phyloP scores from a whole-genome alignment of 2,888 invertebrate species.

The Cantharis lateralis region DNA sequence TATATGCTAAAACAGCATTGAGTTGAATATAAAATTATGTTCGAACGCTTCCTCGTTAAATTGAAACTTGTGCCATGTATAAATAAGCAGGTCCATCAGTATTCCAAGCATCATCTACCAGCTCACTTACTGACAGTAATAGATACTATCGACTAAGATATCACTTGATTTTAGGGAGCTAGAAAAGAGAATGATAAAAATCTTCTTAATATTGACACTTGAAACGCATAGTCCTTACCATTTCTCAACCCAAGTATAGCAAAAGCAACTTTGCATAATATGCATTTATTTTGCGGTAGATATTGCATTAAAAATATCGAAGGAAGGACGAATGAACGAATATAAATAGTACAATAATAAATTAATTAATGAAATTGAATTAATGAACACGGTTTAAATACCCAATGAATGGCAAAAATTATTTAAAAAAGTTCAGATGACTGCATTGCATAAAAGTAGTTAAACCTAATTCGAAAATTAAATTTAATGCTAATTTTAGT shows the following conservation, averaged over 20 bases:
- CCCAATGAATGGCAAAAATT: too few species aligned
- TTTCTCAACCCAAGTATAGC: conserved; percentile 32
- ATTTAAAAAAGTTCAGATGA: background rate
- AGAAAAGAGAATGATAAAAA: conserved; percentile 33
- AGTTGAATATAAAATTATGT: background rate
- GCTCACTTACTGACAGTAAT: conserved; percentile 18
- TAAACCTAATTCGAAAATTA: conserved; percentile 4
- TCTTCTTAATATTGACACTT: conserved; percentile 33
- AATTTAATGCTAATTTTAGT: background rate
- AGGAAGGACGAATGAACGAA: background rate
- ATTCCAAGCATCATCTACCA: conserved; percentile 14
- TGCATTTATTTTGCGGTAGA: conserved; percentile 18
- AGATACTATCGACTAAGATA: conserved; percentile 34
- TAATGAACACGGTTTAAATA: background rate
- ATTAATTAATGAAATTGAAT: background rate
- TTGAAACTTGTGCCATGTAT: conserved; percentile 6
- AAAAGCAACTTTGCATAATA: conserved; percentile 30
- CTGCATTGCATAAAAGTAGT: background rate
- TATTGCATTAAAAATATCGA: background rate
- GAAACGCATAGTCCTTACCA: conserved; percentile 34
- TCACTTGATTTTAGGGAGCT: conserved; percentile 13
- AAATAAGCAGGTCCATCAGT: conserved; percentile 15
- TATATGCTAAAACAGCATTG: background rate
- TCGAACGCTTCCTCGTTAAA: conserved; percentile 1
- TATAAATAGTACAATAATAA: background rate